phyloP scores from a whole-genome alignment of 1,140 invertebrate genomes.

The Lepidurus arcticus region DNA sequence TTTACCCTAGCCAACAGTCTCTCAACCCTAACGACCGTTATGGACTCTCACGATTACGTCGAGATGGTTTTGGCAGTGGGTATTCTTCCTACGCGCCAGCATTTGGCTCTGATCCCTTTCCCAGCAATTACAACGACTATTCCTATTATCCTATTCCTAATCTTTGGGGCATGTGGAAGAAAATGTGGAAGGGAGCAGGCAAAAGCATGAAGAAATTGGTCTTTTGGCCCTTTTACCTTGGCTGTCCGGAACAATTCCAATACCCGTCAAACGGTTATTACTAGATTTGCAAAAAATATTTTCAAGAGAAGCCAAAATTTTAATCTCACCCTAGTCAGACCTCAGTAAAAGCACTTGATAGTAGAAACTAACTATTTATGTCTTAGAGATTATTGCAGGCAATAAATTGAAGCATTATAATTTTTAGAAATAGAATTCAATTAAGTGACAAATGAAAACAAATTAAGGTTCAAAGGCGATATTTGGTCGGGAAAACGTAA shows the following conservation, averaged over 20 bases:
- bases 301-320: background rate
- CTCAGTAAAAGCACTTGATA: background rate
- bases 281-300: background rate
- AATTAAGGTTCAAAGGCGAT: background rate
- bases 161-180: background rate
- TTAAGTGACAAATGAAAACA: background rate
- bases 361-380: slow-evolving; percentile 22
- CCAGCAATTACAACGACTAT: background rate
- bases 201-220: slow-evolving; percentile 9
- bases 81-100: background rate
- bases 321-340: slow-evolving; percentile 14
- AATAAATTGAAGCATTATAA: background rate
- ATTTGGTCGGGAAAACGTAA: background rate
- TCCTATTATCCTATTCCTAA: background rate
- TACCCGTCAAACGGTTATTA: slow-evolving; percentile 1
- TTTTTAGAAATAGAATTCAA: background rate
- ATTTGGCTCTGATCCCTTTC: background rate
- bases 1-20: background rate
- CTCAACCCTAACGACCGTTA: background rate
- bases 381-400: slow-evolving; percentile 6
- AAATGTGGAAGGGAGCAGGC: background rate
- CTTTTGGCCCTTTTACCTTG: slow-evolving; percentile 5
- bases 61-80: background rate
- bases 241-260: background rate
- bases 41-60: background rate